Evolutionary conservation across 2,888 invertebrate species (phyloP).

Genomic region (Vanessa cardui): DNA sequence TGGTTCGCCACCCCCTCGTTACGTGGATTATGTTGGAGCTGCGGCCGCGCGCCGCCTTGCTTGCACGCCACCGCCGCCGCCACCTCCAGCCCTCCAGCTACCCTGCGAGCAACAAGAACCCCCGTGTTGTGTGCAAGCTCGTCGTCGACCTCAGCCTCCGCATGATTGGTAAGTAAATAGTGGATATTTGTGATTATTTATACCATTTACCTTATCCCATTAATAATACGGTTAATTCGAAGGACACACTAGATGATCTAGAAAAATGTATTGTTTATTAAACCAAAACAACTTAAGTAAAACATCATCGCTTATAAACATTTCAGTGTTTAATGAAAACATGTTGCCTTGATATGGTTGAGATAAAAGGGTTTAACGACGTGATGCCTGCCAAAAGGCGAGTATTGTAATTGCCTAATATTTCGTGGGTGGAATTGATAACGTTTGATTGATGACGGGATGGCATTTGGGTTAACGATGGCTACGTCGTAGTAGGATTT

Average conservation of each 20-base stretch:
- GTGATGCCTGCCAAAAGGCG: slow-evolving; percentile 54
- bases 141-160: slow-evolving; percentile 82
- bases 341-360: slow-evolving; percentile 26
- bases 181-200: neutral
- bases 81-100: slow-evolving; percentile 76
- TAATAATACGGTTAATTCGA: neutral
- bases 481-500: neutral
- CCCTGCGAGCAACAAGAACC: slow-evolving; percentile 78
- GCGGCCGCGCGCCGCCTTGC: slow-evolving; percentile 84
- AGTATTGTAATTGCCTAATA: slow-evolving; percentile 72
- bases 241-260: neutral
- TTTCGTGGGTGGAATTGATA: slow-evolving; percentile 71
- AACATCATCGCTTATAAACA: slow-evolving; percentile 10
- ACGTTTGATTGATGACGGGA: slow-evolving; percentile 70
- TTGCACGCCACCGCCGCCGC: slow-evolving; percentile 78
- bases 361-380: slow-evolving; percentile 59
- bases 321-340: neutral
- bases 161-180: slow-evolving; percentile 81
- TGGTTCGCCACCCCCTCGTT: slow-evolving; percentile 74
- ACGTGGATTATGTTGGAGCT: slow-evolving; percentile 85
- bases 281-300: too few relatives aligned
- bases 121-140: slow-evolving; percentile 82
- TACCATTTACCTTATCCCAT: neutral
- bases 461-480: slow-evolving; percentile 7
- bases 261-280: too few relatives aligned